Conservation (phyloP, 2,888 invertebrate genomes). For the Eledone cirrhosa region DNA sequence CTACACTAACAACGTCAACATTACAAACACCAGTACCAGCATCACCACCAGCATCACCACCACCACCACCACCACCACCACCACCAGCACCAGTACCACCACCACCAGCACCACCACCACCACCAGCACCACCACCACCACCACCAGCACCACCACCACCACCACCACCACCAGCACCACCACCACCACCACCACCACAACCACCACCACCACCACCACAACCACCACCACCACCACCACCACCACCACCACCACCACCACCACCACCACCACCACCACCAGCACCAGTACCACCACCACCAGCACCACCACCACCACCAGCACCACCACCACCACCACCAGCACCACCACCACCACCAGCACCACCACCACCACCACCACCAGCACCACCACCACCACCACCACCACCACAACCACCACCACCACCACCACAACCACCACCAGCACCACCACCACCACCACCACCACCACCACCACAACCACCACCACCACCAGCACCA, state of each 20-base stretch:
- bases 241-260: neutral
- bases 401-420: no score
- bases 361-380: constrained; percentile 13
- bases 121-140: constrained; percentile 26
- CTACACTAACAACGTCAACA: no score
- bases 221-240: no score
- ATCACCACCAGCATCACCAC: no score
- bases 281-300: neutral
- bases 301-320: neutral
- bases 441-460: no score
- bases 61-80: no score
- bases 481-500: no score
- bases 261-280: neutral
- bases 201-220: no score
- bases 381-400: neutral
- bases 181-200: no score
- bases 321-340: neutral
- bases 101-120: neutral
- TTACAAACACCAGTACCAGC: no score
- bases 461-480: no score
- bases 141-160: constrained; percentile 31
- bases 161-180: constrained; percentile 3
- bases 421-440: no score
- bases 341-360: neutral
- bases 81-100: neutral